phyloP scores from a whole-genome alignment of 2,113 vertebrate genomes.

The Rhea pennata region DNA sequence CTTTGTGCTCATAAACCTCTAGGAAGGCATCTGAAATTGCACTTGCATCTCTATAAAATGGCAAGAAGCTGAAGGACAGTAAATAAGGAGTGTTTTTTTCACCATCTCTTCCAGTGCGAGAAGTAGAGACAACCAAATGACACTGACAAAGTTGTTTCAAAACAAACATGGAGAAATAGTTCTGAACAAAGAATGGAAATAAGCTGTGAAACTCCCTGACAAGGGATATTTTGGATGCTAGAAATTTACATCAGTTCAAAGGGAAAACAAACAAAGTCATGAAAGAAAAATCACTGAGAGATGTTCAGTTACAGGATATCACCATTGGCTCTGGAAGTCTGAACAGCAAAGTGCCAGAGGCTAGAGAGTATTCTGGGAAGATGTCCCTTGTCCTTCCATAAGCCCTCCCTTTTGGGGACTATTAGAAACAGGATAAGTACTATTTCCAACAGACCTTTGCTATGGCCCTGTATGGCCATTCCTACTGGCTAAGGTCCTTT shows the following conservation, averaged over 20 bases:
- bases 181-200: neutral
- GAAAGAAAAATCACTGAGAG: neutral
- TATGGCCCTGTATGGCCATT: neutral
- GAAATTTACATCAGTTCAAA: neutral
- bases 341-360: neutral
- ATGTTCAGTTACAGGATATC: neutral
- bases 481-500: neutral
- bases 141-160: neutral
- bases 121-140: neutral
- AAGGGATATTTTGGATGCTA: neutral
- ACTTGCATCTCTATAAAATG: neutral
- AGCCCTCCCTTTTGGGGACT: neutral
- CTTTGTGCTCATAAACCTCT: neutral
- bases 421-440: neutral
- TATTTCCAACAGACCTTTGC: neutral
- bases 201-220: neutral
- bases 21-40: neutral
- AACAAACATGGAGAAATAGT: neutral
- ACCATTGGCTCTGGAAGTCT: neutral
- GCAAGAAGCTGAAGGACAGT: neutral
- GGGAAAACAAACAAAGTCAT: neutral
- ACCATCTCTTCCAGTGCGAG: neutral
- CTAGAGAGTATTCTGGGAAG: neutral
- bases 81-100: neutral
- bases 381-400: neutral